These are phyloP conservation scores for Bruchidius siliquastri DNA, from an alignment of 2,888 invertebrate species.

Conservation along the genomic window DNA sequence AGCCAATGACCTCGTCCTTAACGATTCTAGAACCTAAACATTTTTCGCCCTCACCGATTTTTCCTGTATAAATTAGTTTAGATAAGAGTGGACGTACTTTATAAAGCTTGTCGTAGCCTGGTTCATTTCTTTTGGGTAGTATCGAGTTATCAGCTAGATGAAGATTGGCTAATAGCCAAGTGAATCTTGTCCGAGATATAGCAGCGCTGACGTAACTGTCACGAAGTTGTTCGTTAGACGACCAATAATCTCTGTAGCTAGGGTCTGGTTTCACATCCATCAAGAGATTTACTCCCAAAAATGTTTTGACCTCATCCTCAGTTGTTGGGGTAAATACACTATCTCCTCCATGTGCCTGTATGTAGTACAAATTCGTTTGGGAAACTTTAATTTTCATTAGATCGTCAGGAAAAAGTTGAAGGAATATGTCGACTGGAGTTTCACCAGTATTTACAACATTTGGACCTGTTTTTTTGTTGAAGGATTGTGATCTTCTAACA, in stretches of 20 bases:
- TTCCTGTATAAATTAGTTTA: constrained; percentile 26
- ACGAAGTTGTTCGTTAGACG: not conserved
- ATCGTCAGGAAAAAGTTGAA: not conserved
- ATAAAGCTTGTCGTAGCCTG: constrained; percentile 17
- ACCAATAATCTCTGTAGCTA: constrained; percentile 8
- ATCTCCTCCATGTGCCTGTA: not conserved
- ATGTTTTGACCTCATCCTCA: not conserved
- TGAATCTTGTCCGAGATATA: constrained; percentile 6
- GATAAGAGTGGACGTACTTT: constrained; percentile 13
- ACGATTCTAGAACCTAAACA: constrained; percentile 18
- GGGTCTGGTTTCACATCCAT: constrained; percentile 9
- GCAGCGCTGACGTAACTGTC: constrained; percentile 4
- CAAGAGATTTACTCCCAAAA: constrained; percentile 6
- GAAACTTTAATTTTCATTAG: not conserved
- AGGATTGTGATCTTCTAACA: no score
- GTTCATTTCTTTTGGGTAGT: constrained; percentile 5
- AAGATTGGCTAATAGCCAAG: constrained; percentile 3
- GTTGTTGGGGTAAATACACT: not conserved
- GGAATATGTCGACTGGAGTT: not conserved
- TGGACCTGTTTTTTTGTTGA: no score
- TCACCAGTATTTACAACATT: no score
- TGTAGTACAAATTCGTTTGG: constrained; percentile 6
- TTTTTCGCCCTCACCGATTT: constrained; percentile 14
- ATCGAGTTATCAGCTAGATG: constrained; percentile 20
- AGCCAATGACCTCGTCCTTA: constrained; percentile 12